These are phyloP conservation scores for Dendrolimus houi DNA, from an alignment of 2,888 invertebrate genomes.

Conservation along the genomic window DNA sequence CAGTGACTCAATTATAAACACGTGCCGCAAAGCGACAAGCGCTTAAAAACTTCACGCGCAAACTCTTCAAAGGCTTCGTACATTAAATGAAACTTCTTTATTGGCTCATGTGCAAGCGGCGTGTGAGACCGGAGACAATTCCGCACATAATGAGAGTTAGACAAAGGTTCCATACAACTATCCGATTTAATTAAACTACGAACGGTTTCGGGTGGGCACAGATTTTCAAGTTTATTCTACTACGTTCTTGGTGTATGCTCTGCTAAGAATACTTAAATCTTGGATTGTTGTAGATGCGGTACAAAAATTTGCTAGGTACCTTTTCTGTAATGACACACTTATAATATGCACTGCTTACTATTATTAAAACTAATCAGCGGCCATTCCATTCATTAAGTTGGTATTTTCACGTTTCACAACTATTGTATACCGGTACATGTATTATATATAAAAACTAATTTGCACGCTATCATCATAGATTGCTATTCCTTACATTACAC, in stretches of 20 bases:
- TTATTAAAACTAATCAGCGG: too few relatives aligned
- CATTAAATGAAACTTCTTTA: neutral
- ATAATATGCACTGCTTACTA: too few relatives aligned
- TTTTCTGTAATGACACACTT: too few relatives aligned
- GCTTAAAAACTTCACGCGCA: neutral
- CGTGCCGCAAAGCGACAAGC: neutral
- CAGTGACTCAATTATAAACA: too few relatives aligned
- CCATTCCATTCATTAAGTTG: too few relatives aligned
- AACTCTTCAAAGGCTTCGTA: neutral
- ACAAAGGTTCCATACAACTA: constrained; percentile 35
- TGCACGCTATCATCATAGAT: too few relatives aligned
- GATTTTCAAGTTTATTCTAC: constrained; percentile 30
- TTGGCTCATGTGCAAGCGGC: constrained; percentile 1
- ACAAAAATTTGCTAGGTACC: too few relatives aligned
- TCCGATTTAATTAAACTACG: constrained; percentile 42
- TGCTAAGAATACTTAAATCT: neutral
- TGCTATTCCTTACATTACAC: too few relatives aligned
- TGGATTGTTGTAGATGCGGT: too few relatives aligned
- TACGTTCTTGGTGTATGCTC: constrained; percentile 8
- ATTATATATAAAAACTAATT: too few relatives aligned
- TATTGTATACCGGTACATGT: too few relatives aligned
- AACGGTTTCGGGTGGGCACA: constrained; percentile 18
- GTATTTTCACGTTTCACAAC: too few relatives aligned
- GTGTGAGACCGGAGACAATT: constrained; percentile 14
- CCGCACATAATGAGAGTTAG: constrained; percentile 22